A percentile compares a stretch with the other conserved stretches of the same genome.
These are phyloP conservation scores for Phaedon cochleariae DNA, from an alignment of 2,888 invertebrate genomes.

Conservation along the genomic window DNA sequence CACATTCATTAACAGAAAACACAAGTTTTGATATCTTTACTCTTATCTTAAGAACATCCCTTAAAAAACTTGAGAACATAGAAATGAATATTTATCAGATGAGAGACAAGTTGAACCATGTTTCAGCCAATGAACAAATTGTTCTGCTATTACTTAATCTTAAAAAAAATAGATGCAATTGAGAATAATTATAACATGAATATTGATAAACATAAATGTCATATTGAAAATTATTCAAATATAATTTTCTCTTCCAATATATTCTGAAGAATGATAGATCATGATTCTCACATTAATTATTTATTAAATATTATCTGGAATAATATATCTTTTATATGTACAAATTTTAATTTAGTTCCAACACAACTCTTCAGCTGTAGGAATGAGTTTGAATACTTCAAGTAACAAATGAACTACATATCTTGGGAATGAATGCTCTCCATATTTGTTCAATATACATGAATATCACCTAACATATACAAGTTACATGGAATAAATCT, in stretches of 20 bases:
- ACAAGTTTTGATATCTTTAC: conserved; percentile 3
- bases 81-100: neutral
- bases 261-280: neutral
- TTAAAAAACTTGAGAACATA: neutral
- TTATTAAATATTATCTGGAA: neutral
- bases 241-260: too few species aligned
- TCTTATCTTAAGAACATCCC: neutral
- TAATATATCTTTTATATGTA: neutral
- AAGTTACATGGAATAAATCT: neutral
- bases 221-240: too few species aligned
- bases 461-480: neutral
- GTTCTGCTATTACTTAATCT: neutral
- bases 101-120: neutral
- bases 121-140: neutral
- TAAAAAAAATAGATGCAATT: neutral
- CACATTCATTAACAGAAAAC: neutral
- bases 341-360: neutral
- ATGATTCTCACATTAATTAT: neutral
- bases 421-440: neutral
- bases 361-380: neutral
- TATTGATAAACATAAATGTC: too few species aligned
- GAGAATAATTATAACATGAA: too few species aligned
- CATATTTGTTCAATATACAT: neutral
- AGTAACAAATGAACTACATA: neutral
- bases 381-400: neutral